Base-by-base conservation (phyloP, 1,140 invertebrate species). In the Drosophila pandora region DNA sequence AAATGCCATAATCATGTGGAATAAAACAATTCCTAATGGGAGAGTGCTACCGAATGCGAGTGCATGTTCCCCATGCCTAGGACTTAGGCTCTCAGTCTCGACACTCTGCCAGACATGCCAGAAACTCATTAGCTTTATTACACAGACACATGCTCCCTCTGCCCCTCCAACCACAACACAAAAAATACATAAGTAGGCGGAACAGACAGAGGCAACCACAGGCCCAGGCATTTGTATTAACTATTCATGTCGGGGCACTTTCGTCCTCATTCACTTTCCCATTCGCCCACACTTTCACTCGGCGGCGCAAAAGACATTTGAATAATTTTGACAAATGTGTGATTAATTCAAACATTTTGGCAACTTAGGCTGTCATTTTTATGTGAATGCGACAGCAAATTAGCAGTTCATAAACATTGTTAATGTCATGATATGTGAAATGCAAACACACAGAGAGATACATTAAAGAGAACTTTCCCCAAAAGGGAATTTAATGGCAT, bases 281-380 rank as follows among this genome's bases (percentile, higher is more conserved):
- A 43, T 34, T 37, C 50, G 25, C 17, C 22, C 52, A n/a, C 32
- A 37, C 28, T 48, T 28, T 28, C 43, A 34, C 22, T 60, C 57
- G 6, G 21, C 22, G 56, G n/a, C 37, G 23, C 34, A 23, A 62
- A 54, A 70, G 68, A 56, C 57, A 82, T 87, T 87, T 82, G 75
- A 87, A 87, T 87, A 87, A 88, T 82, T 87, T 87, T 82, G 79
- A 79, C 83, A 87, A 83, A 79, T 88, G 76, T 76, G 83, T 79
- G 83, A 88, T 88, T 88, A 88, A 68, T 82, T 82, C 82, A 88
- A 82, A 54, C 74, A 88, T 87, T 85, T 75, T 75, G 58, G 49
- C 63, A 85, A 70, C 73, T 80, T 63, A 55, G 61, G 56, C 74
- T 57, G 67, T 60, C 23, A 65, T 87, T 88, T 85, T 81, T 71